Percentiles rank a stretch among this genome's conserved stretches.
phyloP scores from a whole-genome alignment of 2,888 invertebrate genomes.

The Synanthedon andrenaeformis region DNA sequence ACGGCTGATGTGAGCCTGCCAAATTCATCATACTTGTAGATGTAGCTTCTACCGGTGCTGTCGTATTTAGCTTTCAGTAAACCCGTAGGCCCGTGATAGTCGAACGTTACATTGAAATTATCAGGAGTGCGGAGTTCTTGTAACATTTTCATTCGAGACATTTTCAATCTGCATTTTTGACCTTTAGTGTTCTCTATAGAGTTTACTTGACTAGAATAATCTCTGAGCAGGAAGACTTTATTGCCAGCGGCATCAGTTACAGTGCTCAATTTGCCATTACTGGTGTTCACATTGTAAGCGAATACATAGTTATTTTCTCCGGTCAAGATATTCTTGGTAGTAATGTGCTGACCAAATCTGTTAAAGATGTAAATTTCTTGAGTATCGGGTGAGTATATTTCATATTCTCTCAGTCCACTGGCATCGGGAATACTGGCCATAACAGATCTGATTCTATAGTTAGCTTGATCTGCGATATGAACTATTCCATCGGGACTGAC shows the following conservation, averaged over 20 bases:
- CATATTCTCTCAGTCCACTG: slow-evolving; percentile 86
- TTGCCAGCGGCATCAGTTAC: slow-evolving; percentile 95
- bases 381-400: slow-evolving; percentile 94
- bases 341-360: slow-evolving; percentile 93
- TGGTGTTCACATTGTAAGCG: slow-evolving; percentile 96
- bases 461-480: slow-evolving; percentile 95
- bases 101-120: slow-evolving; percentile 93
- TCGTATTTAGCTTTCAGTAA: slow-evolving; percentile 89
- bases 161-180: slow-evolving; percentile 88
- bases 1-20: slow-evolving; percentile 92
- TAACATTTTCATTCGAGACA: slow-evolving; percentile 93
- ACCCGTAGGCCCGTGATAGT: slow-evolving; percentile 92
- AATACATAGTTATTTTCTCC: slow-evolving; percentile 94
- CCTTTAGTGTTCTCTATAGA: slow-evolving; percentile 95
- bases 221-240: slow-evolving; percentile 84
- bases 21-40: slow-evolving; percentile 95
- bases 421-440: slow-evolving; percentile 92
- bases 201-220: slow-evolving; percentile 89
- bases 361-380: slow-evolving; percentile 96
- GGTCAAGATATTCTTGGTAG: slow-evolving; percentile 94
- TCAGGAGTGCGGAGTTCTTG: slow-evolving; percentile 92
- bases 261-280: slow-evolving; percentile 92
- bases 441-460: slow-evolving; percentile 87
- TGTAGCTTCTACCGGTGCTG: slow-evolving; percentile 89
- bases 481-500: slow-evolving; percentile 95